phyloP scores from a whole-genome alignment of 2,888 invertebrate genomes.

The Rambutsinella grinnellia region DNA sequence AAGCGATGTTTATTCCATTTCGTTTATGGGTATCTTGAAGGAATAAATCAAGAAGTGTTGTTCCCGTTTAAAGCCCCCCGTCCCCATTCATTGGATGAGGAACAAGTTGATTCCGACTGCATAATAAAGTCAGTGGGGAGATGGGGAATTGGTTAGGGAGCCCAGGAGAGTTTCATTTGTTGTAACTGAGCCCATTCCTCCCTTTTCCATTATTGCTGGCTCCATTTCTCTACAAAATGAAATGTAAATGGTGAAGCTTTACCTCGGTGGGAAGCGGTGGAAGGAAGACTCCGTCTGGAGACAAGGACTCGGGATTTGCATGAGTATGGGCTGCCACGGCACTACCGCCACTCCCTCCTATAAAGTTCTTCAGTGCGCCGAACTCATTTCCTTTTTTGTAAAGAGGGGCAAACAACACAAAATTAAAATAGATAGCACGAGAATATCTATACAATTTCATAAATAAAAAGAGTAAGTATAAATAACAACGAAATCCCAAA shows the following conservation, averaged over 20 bases:
- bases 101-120: conserved; percentile 24
- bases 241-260: not conserved
- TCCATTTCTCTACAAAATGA: not conserved
- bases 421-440: not conserved
- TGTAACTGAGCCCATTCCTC: not conserved
- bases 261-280: conserved; percentile 65
- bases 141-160: not conserved
- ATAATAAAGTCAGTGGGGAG: conserved; percentile 7
- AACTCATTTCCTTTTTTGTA: conserved; percentile 60
- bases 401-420: not conserved
- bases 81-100: not conserved
- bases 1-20: too few species aligned
- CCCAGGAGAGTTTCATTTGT: not conserved
- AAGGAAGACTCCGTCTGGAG: conserved; percentile 64
- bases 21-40: too few species aligned
- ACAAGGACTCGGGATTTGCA: conserved; percentile 60
- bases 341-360: conserved; percentile 35
- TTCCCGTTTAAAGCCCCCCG: too few species aligned
- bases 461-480: too few species aligned
- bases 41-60: not conserved
- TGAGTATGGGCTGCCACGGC: conserved; percentile 38
- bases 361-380: conserved; percentile 51
- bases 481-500: too few species aligned
- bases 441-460: too few species aligned
- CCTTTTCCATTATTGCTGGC: not conserved